Evolutionary conservation across 2,888 invertebrate species (phyloP).

Genomic region (Platycnemis pennipes): DNA sequence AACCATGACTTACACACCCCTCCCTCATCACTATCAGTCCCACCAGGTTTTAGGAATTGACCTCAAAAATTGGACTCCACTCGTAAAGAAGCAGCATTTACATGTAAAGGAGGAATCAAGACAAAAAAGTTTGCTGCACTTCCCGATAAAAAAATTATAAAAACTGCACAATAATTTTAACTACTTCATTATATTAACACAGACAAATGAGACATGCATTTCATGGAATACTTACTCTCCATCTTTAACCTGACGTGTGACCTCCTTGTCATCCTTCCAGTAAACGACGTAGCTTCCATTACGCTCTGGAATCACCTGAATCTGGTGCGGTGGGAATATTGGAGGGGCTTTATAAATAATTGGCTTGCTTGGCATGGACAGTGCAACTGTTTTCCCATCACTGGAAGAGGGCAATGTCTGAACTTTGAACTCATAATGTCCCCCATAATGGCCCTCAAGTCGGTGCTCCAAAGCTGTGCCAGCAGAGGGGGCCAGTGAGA

Average conservation of each 20-base stretch:
- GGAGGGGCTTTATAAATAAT: slow-evolving; percentile 81
- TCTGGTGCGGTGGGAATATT: slow-evolving; percentile 84
- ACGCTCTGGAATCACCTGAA: slow-evolving; percentile 82
- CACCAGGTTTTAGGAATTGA: too few species aligned
- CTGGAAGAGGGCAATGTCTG: slow-evolving; percentile 78
- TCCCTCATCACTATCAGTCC: too few species aligned
- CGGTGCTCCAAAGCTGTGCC: slow-evolving; percentile 76
- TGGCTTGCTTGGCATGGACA: slow-evolving; percentile 79
- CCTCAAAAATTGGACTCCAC: too few species aligned
- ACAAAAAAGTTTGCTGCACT: too few species aligned
- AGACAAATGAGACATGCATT: too few species aligned
- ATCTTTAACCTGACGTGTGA: slow-evolving; percentile 74
- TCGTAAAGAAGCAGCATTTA: too few species aligned
- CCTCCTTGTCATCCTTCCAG: slow-evolving; percentile 82
- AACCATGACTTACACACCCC: too few species aligned
- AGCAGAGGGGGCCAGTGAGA: slow-evolving; percentile 80
- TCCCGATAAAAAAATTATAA: too few species aligned
- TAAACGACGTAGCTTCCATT: slow-evolving; percentile 84
- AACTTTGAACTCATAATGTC: slow-evolving; percentile 81
- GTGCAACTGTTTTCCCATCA: slow-evolving; percentile 72
- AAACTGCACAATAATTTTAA: too few species aligned
- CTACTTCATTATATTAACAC: too few species aligned
- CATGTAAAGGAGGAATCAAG: too few species aligned
- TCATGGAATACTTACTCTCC: slow-evolving; percentile 63
- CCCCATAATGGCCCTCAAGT: slow-evolving; percentile 79